phyloP scores from a whole-genome alignment of 2,888 invertebrate genomes.

The Drosophila greeni region DNA sequence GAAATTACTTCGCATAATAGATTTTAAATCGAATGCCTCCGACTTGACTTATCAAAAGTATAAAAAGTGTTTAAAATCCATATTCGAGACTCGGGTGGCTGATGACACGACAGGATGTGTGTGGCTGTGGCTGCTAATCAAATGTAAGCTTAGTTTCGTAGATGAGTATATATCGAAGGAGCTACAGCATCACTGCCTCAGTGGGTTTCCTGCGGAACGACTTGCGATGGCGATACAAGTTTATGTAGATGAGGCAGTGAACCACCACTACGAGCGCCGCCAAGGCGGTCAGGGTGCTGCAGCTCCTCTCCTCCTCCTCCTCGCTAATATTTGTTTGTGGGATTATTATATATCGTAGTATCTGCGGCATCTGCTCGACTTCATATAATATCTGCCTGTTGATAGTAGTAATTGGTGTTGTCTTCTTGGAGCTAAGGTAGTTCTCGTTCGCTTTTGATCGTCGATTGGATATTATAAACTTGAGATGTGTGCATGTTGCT shows the following conservation, averaged over 20 bases:
- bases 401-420: constrained; percentile 37
- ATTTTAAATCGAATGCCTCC: constrained; percentile 74
- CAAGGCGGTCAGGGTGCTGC: constrained; percentile 30
- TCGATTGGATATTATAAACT: constrained; percentile 61
- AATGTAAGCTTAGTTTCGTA: constrained; percentile 31
- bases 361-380: constrained; percentile 58
- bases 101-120: constrained; percentile 42
- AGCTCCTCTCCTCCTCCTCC: constrained; percentile 19
- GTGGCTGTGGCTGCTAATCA: constrained; percentile 35
- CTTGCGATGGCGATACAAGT: constrained; percentile 79
- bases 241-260: constrained; percentile 77
- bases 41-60: constrained; percentile 73
- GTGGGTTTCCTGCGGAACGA: constrained; percentile 78
- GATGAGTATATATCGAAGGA: constrained; percentile 39
- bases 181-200: constrained; percentile 35
- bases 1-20: constrained; percentile 56
- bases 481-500: constrained; percentile 46
- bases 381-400: constrained; percentile 66
- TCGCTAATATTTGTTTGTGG: constrained; percentile 59
- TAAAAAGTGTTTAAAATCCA: constrained; percentile 74
- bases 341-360: constrained; percentile 71
- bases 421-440: constrained; percentile 24
- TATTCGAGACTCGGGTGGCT: constrained; percentile 44
- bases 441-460: constrained; percentile 46
- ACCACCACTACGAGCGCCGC: constrained; percentile 62